A percentile compares a stretch with the other conserved stretches of the same genome.
Evolutionary conservation across 2,113 vertebrate species (phyloP).

Genomic region (Ahaetulla prasina): DNA sequence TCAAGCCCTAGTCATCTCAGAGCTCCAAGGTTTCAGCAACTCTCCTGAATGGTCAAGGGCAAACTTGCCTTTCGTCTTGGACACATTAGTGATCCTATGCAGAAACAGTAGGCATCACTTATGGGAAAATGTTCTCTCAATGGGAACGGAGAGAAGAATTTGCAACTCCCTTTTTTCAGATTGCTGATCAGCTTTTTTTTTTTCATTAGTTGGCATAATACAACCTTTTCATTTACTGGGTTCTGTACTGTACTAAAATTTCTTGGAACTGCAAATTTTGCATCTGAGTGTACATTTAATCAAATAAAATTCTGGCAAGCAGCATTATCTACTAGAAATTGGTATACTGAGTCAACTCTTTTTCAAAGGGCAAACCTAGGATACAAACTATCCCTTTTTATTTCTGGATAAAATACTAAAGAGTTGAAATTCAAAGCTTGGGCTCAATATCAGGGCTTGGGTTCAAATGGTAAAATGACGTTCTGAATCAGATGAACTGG

Average conservation of each 20-base stretch:
- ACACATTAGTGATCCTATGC: background rate
- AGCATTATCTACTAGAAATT: background rate
- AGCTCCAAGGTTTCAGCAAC: background rate
- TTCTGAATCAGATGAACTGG: background rate
- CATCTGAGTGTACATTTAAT: background rate
- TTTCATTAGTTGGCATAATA: background rate
- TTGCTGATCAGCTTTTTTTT: background rate
- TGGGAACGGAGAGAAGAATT: background rate
- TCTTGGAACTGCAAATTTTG: background rate
- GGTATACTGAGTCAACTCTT: background rate
- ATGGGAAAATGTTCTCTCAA: background rate
- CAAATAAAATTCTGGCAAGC: background rate
- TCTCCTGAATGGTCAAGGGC: background rate
- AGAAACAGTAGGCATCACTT: background rate
- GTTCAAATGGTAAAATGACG: background rate
- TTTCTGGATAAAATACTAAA: background rate
- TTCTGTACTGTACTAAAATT: background rate
- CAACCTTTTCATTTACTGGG: background rate
- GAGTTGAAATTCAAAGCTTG: background rate
- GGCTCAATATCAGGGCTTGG: background rate
- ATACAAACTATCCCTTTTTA: background rate
- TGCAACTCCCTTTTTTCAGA: background rate
- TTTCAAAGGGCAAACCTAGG: background rate
- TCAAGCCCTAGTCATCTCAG: background rate
- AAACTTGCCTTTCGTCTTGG: background rate